Conservation (phyloP, 2,797 vertebrate genomes). For the Spinibarbus caldwelli region DNA sequence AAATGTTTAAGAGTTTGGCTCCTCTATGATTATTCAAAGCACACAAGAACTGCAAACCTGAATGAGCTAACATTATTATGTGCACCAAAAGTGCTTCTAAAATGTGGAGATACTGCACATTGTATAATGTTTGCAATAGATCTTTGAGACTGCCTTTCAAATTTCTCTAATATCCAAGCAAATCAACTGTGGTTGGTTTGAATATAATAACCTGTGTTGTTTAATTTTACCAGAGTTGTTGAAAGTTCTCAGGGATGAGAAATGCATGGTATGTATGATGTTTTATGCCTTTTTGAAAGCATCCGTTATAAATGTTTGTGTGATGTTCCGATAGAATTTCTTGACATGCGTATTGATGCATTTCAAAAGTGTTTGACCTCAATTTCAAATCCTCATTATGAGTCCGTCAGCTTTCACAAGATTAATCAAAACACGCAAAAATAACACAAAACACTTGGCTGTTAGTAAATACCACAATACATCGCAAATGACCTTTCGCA, state of each 20-base stretch:
- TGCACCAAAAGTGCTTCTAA: neutral
- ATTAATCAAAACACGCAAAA: neutral
- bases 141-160: neutral
- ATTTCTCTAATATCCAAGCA: neutral
- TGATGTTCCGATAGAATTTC: neutral
- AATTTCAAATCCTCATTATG: slow-evolving; percentile 7
- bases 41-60: neutral
- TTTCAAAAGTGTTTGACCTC: neutral
- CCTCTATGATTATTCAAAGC: neutral
- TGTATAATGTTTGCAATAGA: neutral
- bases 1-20: neutral
- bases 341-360: neutral
- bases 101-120: neutral
- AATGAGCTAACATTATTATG: neutral
- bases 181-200: neutral
- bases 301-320: neutral
- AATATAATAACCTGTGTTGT: neutral
- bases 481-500: slow-evolving; percentile 8
- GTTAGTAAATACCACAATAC: slow-evolving; percentile 26
- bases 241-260: neutral
- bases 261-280: neutral
- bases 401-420: neutral
- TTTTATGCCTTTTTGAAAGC: neutral
- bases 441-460: neutral
- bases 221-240: neutral